Evolutionary conservation across 2,888 invertebrate genomes (phyloP).

Genomic region (Melanargia galathea): DNA sequence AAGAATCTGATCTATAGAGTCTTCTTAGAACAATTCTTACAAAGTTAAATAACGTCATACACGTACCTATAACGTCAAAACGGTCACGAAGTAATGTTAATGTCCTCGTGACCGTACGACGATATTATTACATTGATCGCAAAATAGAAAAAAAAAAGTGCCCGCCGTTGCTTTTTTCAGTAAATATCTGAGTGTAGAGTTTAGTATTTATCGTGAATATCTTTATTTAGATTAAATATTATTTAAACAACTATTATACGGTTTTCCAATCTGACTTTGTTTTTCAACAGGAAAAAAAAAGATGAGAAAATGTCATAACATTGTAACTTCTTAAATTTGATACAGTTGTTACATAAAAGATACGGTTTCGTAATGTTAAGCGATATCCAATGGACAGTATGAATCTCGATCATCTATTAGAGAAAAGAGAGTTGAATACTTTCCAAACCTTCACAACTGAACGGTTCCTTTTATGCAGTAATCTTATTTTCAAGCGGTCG

Average conservation of each 20-base stretch:
- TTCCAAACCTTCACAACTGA: constrained; percentile 28
- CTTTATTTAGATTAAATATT: no score
- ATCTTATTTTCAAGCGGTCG: constrained; percentile 40
- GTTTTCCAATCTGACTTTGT: not conserved
- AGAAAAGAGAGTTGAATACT: constrained; percentile 17
- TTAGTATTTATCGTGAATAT: no score
- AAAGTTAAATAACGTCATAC: constrained; percentile 7
- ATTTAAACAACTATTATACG: no score
- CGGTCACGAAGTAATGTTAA: constrained; percentile 9
- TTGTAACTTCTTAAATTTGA: no score
- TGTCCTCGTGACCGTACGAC: constrained; percentile 8
- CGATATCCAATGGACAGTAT: not conserved
- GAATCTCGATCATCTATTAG: constrained; percentile 14
- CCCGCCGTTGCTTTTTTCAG: not conserved
- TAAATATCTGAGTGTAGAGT: not conserved
- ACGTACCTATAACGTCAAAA: constrained; percentile 6
- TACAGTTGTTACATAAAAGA: not conserved
- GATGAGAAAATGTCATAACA: no score
- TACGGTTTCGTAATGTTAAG: not conserved
- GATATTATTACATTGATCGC: not conserved
- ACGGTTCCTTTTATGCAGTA: constrained; percentile 37
- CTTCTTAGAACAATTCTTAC: constrained; percentile 14
- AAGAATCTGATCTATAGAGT: constrained; percentile 12
- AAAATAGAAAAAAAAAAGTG: not conserved
- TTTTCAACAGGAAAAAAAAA: not conserved